These are phyloP conservation scores for Acyrthosiphon pisum DNA, from an alignment of 1,140 invertebrate species.

Conservation along the genomic window DNA sequence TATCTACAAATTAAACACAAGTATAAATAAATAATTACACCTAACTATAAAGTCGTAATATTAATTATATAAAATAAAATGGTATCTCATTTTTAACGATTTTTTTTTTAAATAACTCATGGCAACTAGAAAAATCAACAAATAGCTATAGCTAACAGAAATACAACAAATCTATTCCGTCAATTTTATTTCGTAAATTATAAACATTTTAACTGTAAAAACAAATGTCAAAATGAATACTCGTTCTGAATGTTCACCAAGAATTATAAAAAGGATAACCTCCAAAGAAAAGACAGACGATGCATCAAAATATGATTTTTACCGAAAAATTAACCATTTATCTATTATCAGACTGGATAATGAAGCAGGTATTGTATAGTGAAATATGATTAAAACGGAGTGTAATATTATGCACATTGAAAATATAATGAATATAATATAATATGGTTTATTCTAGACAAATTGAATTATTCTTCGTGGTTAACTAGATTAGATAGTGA, in stretches of 20 bases:
- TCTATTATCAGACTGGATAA: not conserved
- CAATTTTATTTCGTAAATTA: not conserved
- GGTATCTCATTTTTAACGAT: not conserved
- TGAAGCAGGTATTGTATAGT: not conserved
- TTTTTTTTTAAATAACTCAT: not conserved
- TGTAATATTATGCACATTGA: not conserved
- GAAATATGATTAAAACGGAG: not conserved
- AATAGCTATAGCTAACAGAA: not conserved
- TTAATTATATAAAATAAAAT: no score
- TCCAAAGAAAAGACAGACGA: not conserved
- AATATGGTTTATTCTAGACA: not conserved
- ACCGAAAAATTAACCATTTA: not conserved
- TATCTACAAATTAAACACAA: no score
- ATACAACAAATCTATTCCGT: not conserved
- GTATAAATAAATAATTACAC: no score
- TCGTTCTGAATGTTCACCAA: not conserved
- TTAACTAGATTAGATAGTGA: not conserved
- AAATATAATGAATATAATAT: not conserved
- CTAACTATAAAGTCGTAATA: no score
- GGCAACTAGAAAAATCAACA: not conserved
- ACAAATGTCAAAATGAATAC: not conserved
- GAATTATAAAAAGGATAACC: not conserved
- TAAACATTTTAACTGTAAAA: not conserved
- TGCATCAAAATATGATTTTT: not conserved
- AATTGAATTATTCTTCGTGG: slow-evolving; percentile 18